These are phyloP conservation scores for Xiphophorus hellerii DNA, from an alignment of 2,113 vertebrate genomes.

Conservation along the genomic window DNA sequence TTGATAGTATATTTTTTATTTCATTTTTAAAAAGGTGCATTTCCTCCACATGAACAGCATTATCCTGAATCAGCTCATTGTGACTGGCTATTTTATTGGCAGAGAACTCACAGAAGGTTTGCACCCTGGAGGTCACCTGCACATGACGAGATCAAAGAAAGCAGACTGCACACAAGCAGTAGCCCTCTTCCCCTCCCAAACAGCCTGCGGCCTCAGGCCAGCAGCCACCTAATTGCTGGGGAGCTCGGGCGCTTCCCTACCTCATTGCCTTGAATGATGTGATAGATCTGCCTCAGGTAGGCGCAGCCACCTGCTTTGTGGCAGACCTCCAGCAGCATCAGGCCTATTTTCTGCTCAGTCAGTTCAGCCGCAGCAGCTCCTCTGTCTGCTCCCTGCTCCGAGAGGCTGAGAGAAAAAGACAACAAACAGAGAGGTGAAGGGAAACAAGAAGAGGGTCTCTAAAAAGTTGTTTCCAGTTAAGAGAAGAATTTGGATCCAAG, in stretches of 20 bases:
- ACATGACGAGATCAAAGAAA: slow-evolving; percentile 63
- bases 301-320: slow-evolving; percentile 96
- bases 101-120: slow-evolving; percentile 46
- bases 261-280: slow-evolving; percentile 99
- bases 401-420: slow-evolving; percentile 75
- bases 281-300: slow-evolving; percentile 99
- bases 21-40: not conserved
- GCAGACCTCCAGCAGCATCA: slow-evolving; percentile 98
- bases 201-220: slow-evolving; percentile 91
- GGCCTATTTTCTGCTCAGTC: slow-evolving; percentile 98
- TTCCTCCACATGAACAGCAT: not conserved
- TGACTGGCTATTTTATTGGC: slow-evolving; percentile 29
- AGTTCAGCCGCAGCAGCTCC: slow-evolving; percentile 83
- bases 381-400: slow-evolving; percentile 77
- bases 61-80: slow-evolving; percentile 18
- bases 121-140: slow-evolving; percentile 64
- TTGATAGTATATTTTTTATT: not conserved
- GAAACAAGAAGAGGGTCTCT: slow-evolving; percentile 15
- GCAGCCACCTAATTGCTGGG: slow-evolving; percentile 96
- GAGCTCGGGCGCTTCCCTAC: slow-evolving; percentile 95
- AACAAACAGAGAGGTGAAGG: slow-evolving; percentile 13
- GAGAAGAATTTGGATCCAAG: slow-evolving; percentile 27
- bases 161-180: slow-evolving; percentile 55
- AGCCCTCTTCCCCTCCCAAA: slow-evolving; percentile 84
- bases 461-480: slow-evolving; percentile 24